Base-by-base conservation (phyloP, 2,888 invertebrate genomes). In the Apodemia mormo region DNA sequence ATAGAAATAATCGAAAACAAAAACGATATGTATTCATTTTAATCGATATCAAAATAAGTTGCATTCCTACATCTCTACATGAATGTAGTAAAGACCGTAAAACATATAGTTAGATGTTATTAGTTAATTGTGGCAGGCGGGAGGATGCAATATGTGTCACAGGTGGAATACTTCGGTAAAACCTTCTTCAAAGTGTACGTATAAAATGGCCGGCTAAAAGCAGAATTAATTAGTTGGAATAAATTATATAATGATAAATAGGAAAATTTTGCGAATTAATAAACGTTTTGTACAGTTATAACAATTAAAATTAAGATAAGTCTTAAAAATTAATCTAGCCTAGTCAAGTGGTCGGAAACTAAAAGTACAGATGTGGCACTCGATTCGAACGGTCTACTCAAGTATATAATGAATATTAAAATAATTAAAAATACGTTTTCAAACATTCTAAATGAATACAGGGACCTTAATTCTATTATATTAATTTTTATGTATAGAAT, bases 231-330 rank as follows among this genome's bases (percentile, higher is more conserved):
- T 74, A 67, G 73, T 71, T 72, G 74, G 73, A 73, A 70, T 71
- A 75, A 82, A 78, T 79, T 79, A 70, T 68, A 70, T 66, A 71
- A 72, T 78, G 82, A 80, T 61, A 83, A 81, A 83, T 90, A 91
- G 89, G 85, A 85, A 92, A 92, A 90, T 88, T 88, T 89, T 89
- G 89, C 84, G 85, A 84, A 82, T 82, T 85, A 83, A 77, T 87
- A 89, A 88, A 86, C 88, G 88, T 91, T 92, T 92, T 92, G 92
- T 92, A 93, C 92, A 92, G 92, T 89, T 80, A 88, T 86, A 85
- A 85, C 81, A 84, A 86, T 81, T 86, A 87, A 85, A 81, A 81
- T 84, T 45, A 83, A 75, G 68, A 65, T 79, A 88, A 86, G 85
- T 86, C 81, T 83, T 88, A 85, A 86, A 83, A 77, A 80, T 83